phyloP scores from a whole-genome alignment of 2,888 invertebrate genomes.

The Sinotaia quadrata region DNA sequence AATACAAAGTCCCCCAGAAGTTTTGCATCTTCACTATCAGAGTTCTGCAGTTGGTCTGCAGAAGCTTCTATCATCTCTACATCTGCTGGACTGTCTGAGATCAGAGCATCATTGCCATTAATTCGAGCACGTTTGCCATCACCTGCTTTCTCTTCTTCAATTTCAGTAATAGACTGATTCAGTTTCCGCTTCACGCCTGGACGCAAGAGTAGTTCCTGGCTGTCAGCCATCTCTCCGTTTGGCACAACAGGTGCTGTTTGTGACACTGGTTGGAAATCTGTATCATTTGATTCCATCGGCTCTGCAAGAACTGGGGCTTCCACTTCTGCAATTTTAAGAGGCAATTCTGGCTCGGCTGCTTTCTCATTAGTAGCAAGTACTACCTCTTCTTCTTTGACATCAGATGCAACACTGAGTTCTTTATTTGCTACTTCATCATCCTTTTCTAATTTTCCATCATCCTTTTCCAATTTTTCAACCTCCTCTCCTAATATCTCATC shows the following conservation, averaged over 20 bases:
- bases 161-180: neutral
- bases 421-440: neutral
- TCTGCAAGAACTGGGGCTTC: neutral
- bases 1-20: slow-evolving; percentile 28
- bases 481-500: neutral
- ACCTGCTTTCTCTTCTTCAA: neutral
- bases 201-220: neutral
- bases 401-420: neutral
- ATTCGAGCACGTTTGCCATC: slow-evolving; percentile 9
- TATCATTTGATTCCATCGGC: slow-evolving; percentile 9
- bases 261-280: neutral
- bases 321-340: neutral
- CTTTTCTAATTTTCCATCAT: slow-evolving; percentile 1
- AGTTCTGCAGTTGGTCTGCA: neutral
- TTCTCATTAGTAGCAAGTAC: neutral
- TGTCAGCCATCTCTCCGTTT: neutral
- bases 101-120: slow-evolving; percentile 7
- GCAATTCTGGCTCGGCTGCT: neutral
- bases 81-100: neutral
- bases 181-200: slow-evolving; percentile 8
- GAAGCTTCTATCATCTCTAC: neutral
- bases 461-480: neutral
- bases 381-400: neutral
- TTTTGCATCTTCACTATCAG: neutral
- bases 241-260: neutral